Conservation (phyloP, 2,797 vertebrate genomes). For the Esox lucius region DNA sequence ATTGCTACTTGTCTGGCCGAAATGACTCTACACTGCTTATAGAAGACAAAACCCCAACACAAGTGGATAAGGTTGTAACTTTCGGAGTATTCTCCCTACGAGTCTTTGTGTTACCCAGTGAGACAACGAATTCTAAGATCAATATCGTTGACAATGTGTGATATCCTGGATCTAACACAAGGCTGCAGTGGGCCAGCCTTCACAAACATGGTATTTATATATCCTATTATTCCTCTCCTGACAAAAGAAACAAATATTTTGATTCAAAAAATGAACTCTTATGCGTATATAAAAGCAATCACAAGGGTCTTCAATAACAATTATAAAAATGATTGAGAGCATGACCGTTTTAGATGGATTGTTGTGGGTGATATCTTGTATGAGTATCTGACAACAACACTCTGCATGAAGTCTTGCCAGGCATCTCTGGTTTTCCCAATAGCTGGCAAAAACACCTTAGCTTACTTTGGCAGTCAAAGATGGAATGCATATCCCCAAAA, state of each 20-base stretch:
- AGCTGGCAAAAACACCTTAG: constrained; percentile 43
- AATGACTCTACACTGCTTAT: not conserved
- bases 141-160: constrained; percentile 23
- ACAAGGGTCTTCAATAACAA: too few relatives aligned
- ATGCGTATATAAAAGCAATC: too few relatives aligned
- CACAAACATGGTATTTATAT: not conserved
- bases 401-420: constrained; percentile 44
- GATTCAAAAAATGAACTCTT: too few relatives aligned
- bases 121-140: constrained; percentile 22
- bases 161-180: constrained; percentile 3
- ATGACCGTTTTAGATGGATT: constrained; percentile 23
- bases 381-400: constrained; percentile 36
- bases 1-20: constrained; percentile 1
- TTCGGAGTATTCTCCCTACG: constrained; percentile 1
- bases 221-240: too few relatives aligned
- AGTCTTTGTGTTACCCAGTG: not conserved
- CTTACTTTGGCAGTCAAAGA: constrained; percentile 37
- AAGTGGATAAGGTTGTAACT: constrained; percentile 15
- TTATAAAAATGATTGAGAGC: too few relatives aligned
- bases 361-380: constrained; percentile 31
- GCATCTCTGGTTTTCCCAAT: constrained; percentile 33
- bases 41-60: not conserved
- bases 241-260: too few relatives aligned
- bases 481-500: constrained; percentile 7
- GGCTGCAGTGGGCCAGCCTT: not conserved